Base-by-base conservation (phyloP, 2,113 vertebrate species). In the Chaenocephalus aceratus region DNA sequence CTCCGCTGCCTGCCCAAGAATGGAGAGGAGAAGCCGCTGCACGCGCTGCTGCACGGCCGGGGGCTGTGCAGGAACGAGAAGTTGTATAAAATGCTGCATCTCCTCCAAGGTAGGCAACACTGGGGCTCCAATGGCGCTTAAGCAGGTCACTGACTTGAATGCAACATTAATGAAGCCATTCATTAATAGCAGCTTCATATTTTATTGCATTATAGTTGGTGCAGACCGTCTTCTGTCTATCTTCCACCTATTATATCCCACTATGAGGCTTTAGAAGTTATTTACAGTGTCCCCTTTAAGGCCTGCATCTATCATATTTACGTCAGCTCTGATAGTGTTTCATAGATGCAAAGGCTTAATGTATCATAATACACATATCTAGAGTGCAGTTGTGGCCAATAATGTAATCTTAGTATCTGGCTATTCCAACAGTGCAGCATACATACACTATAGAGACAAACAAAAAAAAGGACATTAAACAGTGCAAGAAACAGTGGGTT, bases 21-120 rank as follows among this genome's bases (percentile, higher is more conserved):
- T 90, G 97, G 96, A 30, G 98, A 99, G 92, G 97, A 99, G 91
- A 98, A 98, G 92, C 98, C 97, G 77, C 96, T 99, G 91, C 97
- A 98, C 76, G 98, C 98, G 83, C 95, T 99, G 63, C 96, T 99
- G 75, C 96, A 99, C 90, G 98, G 97, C 88, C 95, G 96, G 13
- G 98, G 97, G 49, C 90, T 95, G 88, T 99, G 98, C 95, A 94
- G 94, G 82, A 96, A 96, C 90, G 97, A 98, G 91, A 98, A 97
- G 93, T 93, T 93, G 94, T 96, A 97, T 93, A 96, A 96, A 52
- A 94, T 96, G 92, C 91, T 95, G 83, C 88, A 92, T 64, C 72
- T 87, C 6, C 72, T 86, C 0, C 91, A 85, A 86, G 96, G 96
- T 98, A 95, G 95, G 95, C 90, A 46, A 72, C 73, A 23, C 65